Percentiles rank a stretch among this genome's conserved stretches.
Conservation (phyloP, 2,888 invertebrate species). For the Toxonevra muliebris region DNA sequence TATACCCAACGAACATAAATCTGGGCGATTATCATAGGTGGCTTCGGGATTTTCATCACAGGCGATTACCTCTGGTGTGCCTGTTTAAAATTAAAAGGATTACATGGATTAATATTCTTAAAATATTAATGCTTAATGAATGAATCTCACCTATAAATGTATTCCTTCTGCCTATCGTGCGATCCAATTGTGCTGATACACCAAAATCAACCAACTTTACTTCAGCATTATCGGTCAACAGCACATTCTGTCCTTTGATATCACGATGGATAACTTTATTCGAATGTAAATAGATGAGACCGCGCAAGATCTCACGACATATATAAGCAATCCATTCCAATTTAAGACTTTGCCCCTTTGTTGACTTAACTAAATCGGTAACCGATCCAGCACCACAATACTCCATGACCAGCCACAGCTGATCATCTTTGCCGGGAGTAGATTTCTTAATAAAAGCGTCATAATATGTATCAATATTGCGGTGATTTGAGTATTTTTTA, state of each 20-base stretch:
- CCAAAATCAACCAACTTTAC: constrained; percentile 99
- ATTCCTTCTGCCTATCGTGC: constrained; percentile 98
- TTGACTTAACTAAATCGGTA: constrained; percentile 98
- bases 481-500: constrained; percentile 98
- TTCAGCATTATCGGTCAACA: constrained; percentile 99
- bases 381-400: constrained; percentile 99
- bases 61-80: constrained; percentile 98
- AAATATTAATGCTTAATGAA: neutral
- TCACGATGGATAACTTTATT: constrained; percentile 99
- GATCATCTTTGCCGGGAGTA: constrained; percentile 98
- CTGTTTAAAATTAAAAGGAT: constrained; percentile 66
- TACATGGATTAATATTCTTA: too few relatives aligned
- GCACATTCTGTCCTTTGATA: constrained; percentile 99
- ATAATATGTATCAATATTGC: constrained; percentile 99
- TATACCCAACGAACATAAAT: constrained; percentile 93
- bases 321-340: constrained; percentile 99
- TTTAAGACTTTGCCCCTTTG: constrained; percentile 96
- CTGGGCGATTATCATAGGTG: constrained; percentile 97
- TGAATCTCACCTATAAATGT: constrained; percentile 81
- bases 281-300: constrained; percentile 95
- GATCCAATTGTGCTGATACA: constrained; percentile 98
- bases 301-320: constrained; percentile 93
- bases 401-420: constrained; percentile 99
- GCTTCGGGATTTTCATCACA: constrained; percentile 99
- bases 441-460: constrained; percentile 99